Base-by-base conservation (phyloP, 2,797 vertebrate genomes). In the Bradypodion ventrale region DNA sequence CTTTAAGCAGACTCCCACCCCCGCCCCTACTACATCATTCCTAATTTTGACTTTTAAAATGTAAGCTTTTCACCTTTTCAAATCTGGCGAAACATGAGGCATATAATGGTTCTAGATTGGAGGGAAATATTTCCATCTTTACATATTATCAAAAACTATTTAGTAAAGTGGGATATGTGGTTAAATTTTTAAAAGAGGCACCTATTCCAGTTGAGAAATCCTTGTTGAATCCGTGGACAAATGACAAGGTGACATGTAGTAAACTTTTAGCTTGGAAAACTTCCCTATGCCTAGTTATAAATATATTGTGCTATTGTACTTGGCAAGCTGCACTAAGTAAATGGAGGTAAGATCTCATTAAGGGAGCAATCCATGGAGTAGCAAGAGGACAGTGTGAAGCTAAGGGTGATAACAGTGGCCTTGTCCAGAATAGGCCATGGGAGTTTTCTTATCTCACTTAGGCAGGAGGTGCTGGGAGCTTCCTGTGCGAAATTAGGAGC, bases 401-500 rank as follows among this genome's bases (percentile, higher is more conserved):
- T 90, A 94, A 96, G 92, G 97, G 95, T 98, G 97, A 98, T 96
- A 96, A 93, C 93, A 84, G 93, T 95, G 95, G 96, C 96, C 96
- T 97, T 94, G 95, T 97, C 96, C 96, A 97, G 96, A 97, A 97
- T 95, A 97, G 97, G 96, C 97, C 98, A 97, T 99, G 98, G 98
- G 98, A 99, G 96, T 96, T 95, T 97, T 98, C 98, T 99, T 99
- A 99, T 99, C 98, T 99, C 92, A 90, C 97, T 97, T 87, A 95
- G 97, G 97, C 98, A 99, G 98, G 98, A 99, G 98, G 97, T 96
- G 96, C 97, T 96, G 96, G 94, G 96, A 94, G 96, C 96, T 99
- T 99, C 98, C 98, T 99, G 98, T 99, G 97, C 98, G 95, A 99
- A 99, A 99, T 98, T 98, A 98, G 96, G 97, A 98, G 98, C 95